Evolutionary conservation across 2,113 vertebrate species (phyloP).

Genomic region (Lophochroa leadbeateri): DNA sequence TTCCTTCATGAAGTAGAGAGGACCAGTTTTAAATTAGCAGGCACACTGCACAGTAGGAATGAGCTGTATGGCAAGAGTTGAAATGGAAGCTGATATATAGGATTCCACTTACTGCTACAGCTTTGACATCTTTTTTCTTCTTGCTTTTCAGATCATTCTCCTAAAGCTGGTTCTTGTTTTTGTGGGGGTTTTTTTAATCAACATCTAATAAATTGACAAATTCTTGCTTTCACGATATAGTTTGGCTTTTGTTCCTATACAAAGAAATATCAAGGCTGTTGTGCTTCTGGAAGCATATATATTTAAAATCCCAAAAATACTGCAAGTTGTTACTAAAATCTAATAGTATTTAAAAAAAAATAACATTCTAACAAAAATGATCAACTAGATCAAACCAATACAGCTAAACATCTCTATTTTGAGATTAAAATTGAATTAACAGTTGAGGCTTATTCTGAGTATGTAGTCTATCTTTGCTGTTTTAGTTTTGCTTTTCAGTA

Average conservation of each 20-base stretch:
- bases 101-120: neutral
- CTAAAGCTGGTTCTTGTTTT: neutral
- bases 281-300: neutral
- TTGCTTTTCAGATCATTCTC: neutral
- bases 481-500: neutral
- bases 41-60: neutral
- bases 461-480: neutral
- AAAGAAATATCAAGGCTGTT: neutral
- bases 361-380: neutral
- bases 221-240: neutral
- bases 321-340: neutral
- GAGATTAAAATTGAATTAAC: neutral
- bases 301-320: neutral
- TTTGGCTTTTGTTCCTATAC: neutral
- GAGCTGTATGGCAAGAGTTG: neutral
- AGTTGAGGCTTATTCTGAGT: neutral
- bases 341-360: neutral
- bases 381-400: neutral
- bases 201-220: neutral
- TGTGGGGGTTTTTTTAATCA: fast-evolving
- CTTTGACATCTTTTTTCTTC: neutral
- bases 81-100: neutral
- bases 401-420: neutral
- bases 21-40: neutral
- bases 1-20: neutral